Conservation (phyloP, 2,113 vertebrate genomes). For the Meleagris gallopavo region DNA sequence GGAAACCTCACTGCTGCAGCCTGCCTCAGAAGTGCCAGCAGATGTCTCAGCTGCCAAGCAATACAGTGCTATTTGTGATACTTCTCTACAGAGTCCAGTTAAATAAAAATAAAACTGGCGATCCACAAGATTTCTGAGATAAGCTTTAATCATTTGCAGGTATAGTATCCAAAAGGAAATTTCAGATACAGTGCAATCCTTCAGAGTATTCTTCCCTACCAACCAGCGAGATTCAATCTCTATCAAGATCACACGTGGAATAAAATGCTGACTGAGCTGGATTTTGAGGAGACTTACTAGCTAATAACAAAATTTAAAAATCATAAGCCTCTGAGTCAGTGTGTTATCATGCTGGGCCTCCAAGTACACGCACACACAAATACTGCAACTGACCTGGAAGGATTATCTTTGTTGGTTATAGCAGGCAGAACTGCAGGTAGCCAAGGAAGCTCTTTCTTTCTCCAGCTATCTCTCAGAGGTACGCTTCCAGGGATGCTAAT, state of each 20-base stretch:
- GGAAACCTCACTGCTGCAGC: conserved; percentile 2
- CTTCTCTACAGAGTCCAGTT: neutral
- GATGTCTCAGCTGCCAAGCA: conserved; percentile 63
- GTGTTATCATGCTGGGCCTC: neutral
- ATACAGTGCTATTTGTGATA: neutral
- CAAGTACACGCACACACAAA: neutral
- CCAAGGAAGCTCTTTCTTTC: neutral
- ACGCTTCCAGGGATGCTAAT: neutral
- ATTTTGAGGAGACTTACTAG: neutral
- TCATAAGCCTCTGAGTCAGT: neutral
- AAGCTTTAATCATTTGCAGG: neutral
- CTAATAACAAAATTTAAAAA: neutral
- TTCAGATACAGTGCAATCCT: neutral
- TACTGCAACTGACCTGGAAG: neutral
- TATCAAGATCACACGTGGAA: fast-evolving
- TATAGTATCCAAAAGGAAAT: neutral
- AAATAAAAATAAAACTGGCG: neutral
- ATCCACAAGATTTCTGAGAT: neutral
- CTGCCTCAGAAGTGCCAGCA: conserved; percentile 9
- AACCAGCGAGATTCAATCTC: neutral
- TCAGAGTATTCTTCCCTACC: neutral
- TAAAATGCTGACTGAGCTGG: neutral
- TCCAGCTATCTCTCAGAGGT: neutral
- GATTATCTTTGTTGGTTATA: neutral
- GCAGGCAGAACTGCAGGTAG: neutral